phyloP scores from a whole-genome alignment of 2,113 vertebrate genomes.

The Oryzias curvinotus region DNA sequence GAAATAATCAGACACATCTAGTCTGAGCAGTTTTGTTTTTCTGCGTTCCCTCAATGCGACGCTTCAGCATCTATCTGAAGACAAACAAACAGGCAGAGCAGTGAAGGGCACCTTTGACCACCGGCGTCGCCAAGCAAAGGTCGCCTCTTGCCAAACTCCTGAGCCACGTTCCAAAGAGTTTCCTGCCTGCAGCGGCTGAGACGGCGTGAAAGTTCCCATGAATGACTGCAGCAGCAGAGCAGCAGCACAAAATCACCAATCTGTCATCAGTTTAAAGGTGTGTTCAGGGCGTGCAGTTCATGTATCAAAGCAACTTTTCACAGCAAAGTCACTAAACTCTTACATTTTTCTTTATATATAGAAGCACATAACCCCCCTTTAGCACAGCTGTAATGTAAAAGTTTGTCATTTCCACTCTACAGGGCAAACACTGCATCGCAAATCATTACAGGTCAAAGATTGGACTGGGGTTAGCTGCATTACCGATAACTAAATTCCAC shows the following conservation, averaged over 20 bases:
- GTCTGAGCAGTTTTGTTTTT: background rate
- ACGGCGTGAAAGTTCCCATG: conserved; percentile 35
- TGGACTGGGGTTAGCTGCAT: too few species aligned
- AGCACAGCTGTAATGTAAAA: too few species aligned
- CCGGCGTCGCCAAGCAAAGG: conserved; percentile 66
- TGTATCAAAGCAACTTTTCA: too few species aligned
- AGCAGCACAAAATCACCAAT: conserved; percentile 1
- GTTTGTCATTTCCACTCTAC: too few species aligned
- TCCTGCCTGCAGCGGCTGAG: conserved; percentile 32
- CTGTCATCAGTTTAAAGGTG: background rate
- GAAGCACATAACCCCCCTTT: too few species aligned
- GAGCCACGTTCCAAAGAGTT: conserved; percentile 65
- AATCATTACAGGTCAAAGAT: too few species aligned
- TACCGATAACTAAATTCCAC: too few species aligned
- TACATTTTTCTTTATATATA: too few species aligned
- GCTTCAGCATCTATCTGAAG: conserved; percentile 49
- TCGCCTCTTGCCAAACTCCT: conserved; percentile 67
- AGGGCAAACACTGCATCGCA: too few species aligned
- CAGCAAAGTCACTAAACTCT: too few species aligned
- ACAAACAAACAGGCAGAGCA: conserved; percentile 58
- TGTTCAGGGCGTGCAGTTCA: too few species aligned
- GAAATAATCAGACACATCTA: background rate
- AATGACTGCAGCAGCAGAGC: conserved; percentile 11
- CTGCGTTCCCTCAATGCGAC: conserved; percentile 14
- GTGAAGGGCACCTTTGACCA: conserved; percentile 71